Base-by-base conservation (phyloP, 2,888 invertebrate genomes). In the Andrena dorsata region DNA sequence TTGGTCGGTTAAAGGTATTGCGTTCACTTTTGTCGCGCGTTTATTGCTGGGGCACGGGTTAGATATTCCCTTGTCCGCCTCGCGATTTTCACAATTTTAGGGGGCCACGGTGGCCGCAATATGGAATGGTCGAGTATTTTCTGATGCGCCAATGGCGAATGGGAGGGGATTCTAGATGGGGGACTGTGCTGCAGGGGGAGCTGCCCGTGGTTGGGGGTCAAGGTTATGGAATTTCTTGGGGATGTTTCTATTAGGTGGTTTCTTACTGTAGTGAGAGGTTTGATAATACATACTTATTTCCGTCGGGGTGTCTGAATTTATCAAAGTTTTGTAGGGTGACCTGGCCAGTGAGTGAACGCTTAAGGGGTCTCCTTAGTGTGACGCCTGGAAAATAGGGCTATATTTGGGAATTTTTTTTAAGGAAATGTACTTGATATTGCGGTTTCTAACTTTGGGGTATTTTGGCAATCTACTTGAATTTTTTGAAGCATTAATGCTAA, bases 71-170 rank as follows among this genome's bases (percentile, higher is more conserved):
- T 32, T 20, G 63, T 26, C 47, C 13, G 30, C 4, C 13, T n/a
- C 16, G 23, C 26, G 63, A 63, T 72, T 76, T 76, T 76, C 63
- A 76, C 72, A 56, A 76, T 63, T 76, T 70, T 56, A 8, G 10
- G 63, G n/a, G 20, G n/a, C 20, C 26, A 26, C n/a, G 0, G 16
- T 4, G 16, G 7, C 16, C 5, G 3, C 16, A 16, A 41, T 26
- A n/a, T 28, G 35, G 10, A 23, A 32, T 23, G 20, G n/a, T 35
- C 4, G 61, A 69, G 26, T 56, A 26, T 58, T 56, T 63, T 10
- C 51, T 32, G 51, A 7, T 32, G 66, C 32, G n/a, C 51, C 3
- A 66, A 47, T 1, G 3, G 20, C 6, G 30, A 20, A 20, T 32
- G 13, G 23, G n/a, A 23, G 53, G 23, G 8, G 4, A 23, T 32